Evolutionary conservation across 2,113 vertebrate species (phyloP).

Genomic region (Nestor notabilis): DNA sequence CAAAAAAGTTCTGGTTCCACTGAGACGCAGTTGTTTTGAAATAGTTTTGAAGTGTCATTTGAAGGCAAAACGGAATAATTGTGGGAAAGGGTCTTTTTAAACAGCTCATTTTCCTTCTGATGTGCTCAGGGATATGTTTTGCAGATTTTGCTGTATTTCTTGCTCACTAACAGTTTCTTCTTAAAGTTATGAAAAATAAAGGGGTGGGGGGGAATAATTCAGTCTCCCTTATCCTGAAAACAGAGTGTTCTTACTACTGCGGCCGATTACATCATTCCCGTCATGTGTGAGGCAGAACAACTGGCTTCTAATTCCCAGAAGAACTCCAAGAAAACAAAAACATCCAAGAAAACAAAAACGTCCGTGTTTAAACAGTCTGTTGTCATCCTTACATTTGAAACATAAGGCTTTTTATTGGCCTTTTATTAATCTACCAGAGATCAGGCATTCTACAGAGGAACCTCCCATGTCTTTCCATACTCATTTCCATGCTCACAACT

Average conservation of each 20-base stretch:
- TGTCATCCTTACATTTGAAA: background rate
- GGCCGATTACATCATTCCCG: background rate
- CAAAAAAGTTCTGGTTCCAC: conserved; percentile 24
- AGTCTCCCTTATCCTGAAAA: background rate
- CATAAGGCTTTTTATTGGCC: background rate
- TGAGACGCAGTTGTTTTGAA: conserved; percentile 36
- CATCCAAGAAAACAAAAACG: background rate
- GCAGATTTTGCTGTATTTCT: conserved; percentile 1
- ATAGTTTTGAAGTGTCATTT: conserved; percentile 45
- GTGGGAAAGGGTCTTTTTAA: conserved; percentile 33
- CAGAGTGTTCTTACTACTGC: background rate
- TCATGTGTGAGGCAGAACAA: conserved; percentile 44
- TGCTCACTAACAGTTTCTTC: background rate
- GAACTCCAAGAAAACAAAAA: conserved; percentile 27
- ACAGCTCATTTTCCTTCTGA: conserved; percentile 14
- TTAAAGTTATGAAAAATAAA: conserved; percentile 2
- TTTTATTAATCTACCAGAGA: background rate
- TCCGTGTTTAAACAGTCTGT: background rate
- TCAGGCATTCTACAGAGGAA: background rate
- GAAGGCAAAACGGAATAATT: conserved; percentile 34
- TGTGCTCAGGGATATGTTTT: background rate
- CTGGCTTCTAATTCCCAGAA: conserved; percentile 2
- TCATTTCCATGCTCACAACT: background rate
- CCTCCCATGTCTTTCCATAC: background rate
- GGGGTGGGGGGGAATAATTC: background rate